Conservation (phyloP, 2,797 vertebrate genomes). For the Limosa lapponica region DNA sequence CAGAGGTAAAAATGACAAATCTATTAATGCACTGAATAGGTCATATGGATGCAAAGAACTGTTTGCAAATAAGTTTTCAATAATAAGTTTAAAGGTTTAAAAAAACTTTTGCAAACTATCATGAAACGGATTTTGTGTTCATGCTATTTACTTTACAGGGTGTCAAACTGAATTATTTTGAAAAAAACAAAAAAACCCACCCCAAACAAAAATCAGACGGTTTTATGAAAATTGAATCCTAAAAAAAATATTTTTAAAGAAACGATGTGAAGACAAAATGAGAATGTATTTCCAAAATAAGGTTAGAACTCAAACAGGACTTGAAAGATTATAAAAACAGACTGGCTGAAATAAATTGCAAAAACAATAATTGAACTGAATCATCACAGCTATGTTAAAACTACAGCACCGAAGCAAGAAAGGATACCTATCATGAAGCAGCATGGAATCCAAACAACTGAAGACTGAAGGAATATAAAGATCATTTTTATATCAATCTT, state of each 20-base stretch:
- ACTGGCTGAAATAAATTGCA: not conserved
- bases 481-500: not conserved
- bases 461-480: not conserved
- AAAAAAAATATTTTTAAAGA: not conserved
- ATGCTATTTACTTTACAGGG: not conserved
- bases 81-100: not conserved
- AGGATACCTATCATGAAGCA: not conserved
- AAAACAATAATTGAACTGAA: not conserved
- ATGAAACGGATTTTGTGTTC: not conserved
- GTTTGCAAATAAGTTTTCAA: not conserved
- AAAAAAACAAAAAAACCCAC: not conserved
- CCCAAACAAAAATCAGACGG: fast-evolving
- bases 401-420: not conserved
- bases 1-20: not conserved
- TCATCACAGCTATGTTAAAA: not conserved
- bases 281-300: not conserved
- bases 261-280: not conserved
- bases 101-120: not conserved
- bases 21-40: not conserved
- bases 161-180: not conserved
- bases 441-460: not conserved
- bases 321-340: not conserved
- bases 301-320: not conserved
- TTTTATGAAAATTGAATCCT: not conserved
- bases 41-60: not conserved